These are phyloP conservation scores for Gambusia affinis DNA, from an alignment of 2,113 vertebrate genomes.

Conservation along the genomic window DNA sequence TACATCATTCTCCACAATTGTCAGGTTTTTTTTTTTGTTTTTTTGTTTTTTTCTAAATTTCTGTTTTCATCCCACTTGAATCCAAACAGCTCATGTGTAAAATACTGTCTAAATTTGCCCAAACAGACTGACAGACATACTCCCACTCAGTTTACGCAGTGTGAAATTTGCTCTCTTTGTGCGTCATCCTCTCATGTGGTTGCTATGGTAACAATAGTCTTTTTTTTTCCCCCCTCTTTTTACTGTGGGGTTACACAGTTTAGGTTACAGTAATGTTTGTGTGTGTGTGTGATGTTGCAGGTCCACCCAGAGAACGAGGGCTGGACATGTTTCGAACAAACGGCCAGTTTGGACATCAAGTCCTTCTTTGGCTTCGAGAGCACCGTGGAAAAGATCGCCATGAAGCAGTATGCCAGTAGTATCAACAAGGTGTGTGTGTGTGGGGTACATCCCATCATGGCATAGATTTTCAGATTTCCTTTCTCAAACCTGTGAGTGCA, in stretches of 20 bases:
- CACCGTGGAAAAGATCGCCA: slow-evolving; percentile 97
- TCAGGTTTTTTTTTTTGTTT: neutral
- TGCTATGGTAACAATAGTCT: slow-evolving; percentile 33
- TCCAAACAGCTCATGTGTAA: slow-evolving; percentile 14
- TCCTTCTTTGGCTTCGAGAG: slow-evolving; percentile 99
- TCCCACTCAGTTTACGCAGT: slow-evolving; percentile 29
- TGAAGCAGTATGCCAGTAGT: slow-evolving; percentile 99
- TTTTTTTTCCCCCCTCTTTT: neutral
- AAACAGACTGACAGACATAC: slow-evolving; percentile 35
- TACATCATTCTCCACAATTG: neutral
- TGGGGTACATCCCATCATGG: neutral
- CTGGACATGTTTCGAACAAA: slow-evolving; percentile 98
- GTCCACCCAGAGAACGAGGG: slow-evolving; percentile 97
- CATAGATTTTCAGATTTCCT: neutral
- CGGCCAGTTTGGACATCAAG: slow-evolving; percentile 96
- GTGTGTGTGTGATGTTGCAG: slow-evolving; percentile 66
- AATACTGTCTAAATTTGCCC: slow-evolving; percentile 28
- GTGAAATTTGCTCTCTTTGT: slow-evolving; percentile 29
- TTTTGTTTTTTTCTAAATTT: neutral
- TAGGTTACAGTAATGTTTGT: neutral
- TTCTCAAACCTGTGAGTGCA: neutral
- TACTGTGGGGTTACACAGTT: slow-evolving; percentile 5
- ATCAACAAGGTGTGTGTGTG: slow-evolving; percentile 89
- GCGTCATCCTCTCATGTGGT: slow-evolving; percentile 49
- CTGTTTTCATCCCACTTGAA: neutral